Base-by-base conservation (phyloP, 2,888 invertebrate genomes). In the Branchipolynoe longqiensis region DNA sequence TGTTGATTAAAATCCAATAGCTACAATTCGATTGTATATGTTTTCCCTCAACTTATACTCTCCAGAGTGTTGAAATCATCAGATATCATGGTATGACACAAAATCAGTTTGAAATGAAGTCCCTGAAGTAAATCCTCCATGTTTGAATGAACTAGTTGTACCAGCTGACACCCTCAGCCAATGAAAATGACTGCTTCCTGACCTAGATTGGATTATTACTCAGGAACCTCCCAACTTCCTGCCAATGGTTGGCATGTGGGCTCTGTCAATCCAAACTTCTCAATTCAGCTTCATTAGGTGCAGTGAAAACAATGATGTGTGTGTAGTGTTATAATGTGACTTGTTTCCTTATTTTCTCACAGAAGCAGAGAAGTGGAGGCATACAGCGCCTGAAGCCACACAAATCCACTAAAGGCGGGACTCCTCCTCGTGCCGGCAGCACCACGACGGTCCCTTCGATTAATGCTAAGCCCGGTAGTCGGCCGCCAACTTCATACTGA, bases 351-450 rank as follows among this genome's bases (percentile, higher is more conserved):
- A 48, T 48, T 12, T 48, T 48, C 18, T 48, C 18, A 18, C 69
- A 69, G 69, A 69, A 38, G 3, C 69, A 69, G 38, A 38, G 69
- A 3, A 69, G 69, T 69, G 69, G 69, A 36, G 69, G 69, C 3
- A 33, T 69, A 18, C 69, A 69, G 38, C 69, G 69, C 0, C 38
- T 69, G 14, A 33, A 38, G 22, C 69, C 33, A 33, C 62, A 62
- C 28, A 38, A 69, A 1, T 33, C 36, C 1, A 12, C 28, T 28
- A 25, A 62, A 14, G 36, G 36, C 36, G 36, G 69, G 6, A 22
- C 69, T 0, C 14, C 33, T 0, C 36, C 69, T n/a, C 69, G 69
- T 3, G 22, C 33, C 1, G 69, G 69, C 4, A 33, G 69, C 18
- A 69, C 69, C 18, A 69, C 69, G 38, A 69, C 69, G 38, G 69